A percentile compares a stretch with the other conserved stretches of the same genome.
phyloP scores from a whole-genome alignment of 2,888 invertebrate species.

The Belgica antarctica region DNA sequence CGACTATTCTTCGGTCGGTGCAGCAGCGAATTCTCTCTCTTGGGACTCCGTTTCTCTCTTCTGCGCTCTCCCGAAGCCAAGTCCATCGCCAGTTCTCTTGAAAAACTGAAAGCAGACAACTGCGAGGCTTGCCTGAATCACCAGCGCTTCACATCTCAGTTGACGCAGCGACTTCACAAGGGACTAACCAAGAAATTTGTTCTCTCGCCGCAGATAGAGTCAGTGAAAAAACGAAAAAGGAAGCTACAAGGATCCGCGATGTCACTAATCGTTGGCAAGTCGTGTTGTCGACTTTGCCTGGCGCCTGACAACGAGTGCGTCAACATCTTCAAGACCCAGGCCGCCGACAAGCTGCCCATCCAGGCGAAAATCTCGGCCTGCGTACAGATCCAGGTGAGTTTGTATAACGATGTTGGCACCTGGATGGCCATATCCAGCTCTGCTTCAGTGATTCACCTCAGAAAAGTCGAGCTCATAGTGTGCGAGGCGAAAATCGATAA shows the following conservation, averaged over 20 bases:
- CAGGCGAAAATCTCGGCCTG: constrained; percentile 54
- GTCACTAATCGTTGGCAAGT: constrained; percentile 48
- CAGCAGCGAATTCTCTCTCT: background rate
- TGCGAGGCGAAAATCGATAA: constrained; percentile 42
- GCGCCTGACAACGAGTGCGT: constrained; percentile 56
- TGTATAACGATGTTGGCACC: background rate
- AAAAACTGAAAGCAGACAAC: background rate
- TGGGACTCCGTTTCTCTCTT: too few species aligned
- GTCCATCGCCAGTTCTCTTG: too few species aligned
- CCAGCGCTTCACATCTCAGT: background rate
- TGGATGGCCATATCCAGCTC: background rate
- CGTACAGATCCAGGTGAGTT: constrained; percentile 55
- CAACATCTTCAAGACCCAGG: constrained; percentile 55
- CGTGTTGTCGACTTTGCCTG: constrained; percentile 55
- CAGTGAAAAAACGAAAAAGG: too few species aligned
- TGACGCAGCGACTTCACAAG: background rate
- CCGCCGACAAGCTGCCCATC: constrained; percentile 56
- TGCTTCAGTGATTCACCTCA: constrained; percentile 30
- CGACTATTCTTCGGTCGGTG: background rate
- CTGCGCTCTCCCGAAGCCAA: too few species aligned
- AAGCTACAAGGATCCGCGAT: too few species aligned
- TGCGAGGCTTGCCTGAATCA: constrained; percentile 7
- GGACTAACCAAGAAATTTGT: background rate
- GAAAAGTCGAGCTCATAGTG: constrained; percentile 11
- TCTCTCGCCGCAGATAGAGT: background rate